Base-by-base conservation (phyloP, 1,140 invertebrate species). In the Sycophaga agraensis region DNA sequence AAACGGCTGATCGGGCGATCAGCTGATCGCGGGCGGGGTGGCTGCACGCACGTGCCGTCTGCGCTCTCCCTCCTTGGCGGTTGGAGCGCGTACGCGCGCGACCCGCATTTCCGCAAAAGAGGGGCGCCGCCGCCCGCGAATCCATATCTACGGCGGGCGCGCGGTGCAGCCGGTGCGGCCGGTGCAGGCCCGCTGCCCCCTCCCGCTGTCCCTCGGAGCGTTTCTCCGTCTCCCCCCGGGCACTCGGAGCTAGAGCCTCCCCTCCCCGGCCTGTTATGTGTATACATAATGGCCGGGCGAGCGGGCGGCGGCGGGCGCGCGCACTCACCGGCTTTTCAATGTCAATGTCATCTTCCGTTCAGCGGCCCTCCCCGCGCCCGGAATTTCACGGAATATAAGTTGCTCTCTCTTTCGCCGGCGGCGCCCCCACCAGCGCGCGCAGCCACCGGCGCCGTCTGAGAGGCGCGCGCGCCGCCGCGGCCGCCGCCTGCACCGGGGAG, bases 51-150 rank as follows among this genome's bases (percentile, higher is more conserved):
- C 28, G 22, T 11, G 5, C 28, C 11, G 5, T 31, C 28, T 31
- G n/a, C 28, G 4, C 28, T 31, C 28, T 4, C 17, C 19, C 37
- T 14, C n/a, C 14, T 11, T 16, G 24, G 21, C 7, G 22, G 19
- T 54, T 21, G 14, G 24, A 26, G 22, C n/a, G 35, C 40, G 17
- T 19, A 24, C 37, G 46, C 17, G 54, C 51, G 46, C 40, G 63
- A 56, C 43, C 58, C 40, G 65, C 59, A 62, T 66, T 69, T 63
- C 59, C 51, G 51, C 50, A 55, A 61, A 61, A 55, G 59, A 61
- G 49, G 55, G 55, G 43, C 40, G 50, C 40, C 6, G n/a, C n/a
- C n/a, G n/a, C n/a, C n/a, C n/a, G n/a, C n/a, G n/a, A 59, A 59
- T 59, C 48, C 48, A 45, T 53, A 51, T 45, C 42, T 37, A 16